These are phyloP conservation scores for Dreissena rostriformis DNA, from an alignment of 1,140 invertebrate genomes.

Conservation along the genomic window DNA sequence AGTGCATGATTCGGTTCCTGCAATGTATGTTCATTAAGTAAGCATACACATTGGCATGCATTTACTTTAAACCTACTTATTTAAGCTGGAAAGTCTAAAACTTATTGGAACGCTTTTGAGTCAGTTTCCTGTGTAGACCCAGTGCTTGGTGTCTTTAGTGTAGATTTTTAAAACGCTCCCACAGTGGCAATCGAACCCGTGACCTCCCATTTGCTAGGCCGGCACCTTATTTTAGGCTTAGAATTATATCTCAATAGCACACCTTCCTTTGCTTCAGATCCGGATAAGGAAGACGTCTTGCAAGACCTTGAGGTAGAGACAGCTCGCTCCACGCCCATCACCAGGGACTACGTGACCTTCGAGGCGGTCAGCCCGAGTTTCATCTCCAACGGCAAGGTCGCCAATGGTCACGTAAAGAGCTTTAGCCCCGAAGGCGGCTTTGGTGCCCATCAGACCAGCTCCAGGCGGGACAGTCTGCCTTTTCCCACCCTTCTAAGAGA, in stretches of 20 bases:
- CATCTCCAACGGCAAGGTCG: constrained; percentile 25
- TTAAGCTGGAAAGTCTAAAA: too few species aligned
- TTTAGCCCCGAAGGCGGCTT: not conserved
- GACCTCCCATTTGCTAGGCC: too few species aligned
- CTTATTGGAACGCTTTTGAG: too few species aligned
- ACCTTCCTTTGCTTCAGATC: constrained; percentile 18
- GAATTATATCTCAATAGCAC: not conserved
- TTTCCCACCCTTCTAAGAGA: constrained; percentile 39
- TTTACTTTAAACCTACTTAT: too few species aligned
- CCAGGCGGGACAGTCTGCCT: constrained; percentile 8
- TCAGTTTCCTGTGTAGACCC: too few species aligned
- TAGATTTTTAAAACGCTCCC: too few species aligned
- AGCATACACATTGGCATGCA: too few species aligned
- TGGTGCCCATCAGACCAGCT: not conserved
- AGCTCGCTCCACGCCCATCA: constrained; percentile 6
- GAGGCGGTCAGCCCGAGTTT: constrained; percentile 42
- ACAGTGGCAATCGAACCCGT: too few species aligned
- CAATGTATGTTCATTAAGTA: too few species aligned
- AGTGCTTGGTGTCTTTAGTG: too few species aligned
- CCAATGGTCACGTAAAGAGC: constrained; percentile 19
- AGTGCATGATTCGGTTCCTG: too few species aligned
- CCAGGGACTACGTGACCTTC: constrained; percentile 38
- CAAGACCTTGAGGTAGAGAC: constrained; percentile 32
- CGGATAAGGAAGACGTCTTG: constrained; percentile 41
- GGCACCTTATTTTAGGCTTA: too few species aligned